Evolutionary conservation across 2,113 vertebrate genomes (phyloP), one percentile per base, ranked within the genome.

Genomic region (Dolichotis patagonum): DNA sequence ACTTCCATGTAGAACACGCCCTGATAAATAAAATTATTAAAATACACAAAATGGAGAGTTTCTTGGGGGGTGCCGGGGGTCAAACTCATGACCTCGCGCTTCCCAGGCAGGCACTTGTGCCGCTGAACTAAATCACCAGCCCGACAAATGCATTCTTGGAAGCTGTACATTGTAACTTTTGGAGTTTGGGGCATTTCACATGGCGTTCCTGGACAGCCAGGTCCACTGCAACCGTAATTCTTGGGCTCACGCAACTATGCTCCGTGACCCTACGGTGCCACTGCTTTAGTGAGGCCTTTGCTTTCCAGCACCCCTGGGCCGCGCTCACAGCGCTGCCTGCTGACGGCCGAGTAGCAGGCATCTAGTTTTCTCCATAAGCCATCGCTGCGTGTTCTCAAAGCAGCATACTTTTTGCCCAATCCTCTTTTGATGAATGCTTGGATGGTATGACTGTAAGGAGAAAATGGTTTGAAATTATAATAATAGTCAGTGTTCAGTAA

Each of bases 1-100:
- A 85, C 94, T 96, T 92, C 84, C 85, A 90, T 96, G 85, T 97
- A 95, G 95, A 88, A 96, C 92, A 83, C 16, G 85, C 84, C 88
- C 95, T 90, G 77, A 90, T 94, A 97, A 96, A 92, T 96, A 92
- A 91, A 94, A 83, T 73, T 73, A 90, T 78, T 88, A 69, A 86
- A 89, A 77, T 65, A 43, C 85, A 58, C 85, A 82, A 95, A 92
- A 52, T 69, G 46, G 60, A 49, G 73, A 93, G 82, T 49, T 49
- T 49, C 9, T 49, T 49, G 3, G 5, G 5, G 5, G 46, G 46
- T 49, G 9, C 46, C 49, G 10, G 49, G 49, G 49, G 11, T 52
- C 11, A 11, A 52, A 52, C 49, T 52, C 49, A 52, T 52, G 49
- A 9, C 49, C 49, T 52, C 11, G 49, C 2, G 49, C 11, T 52